Evolutionary conservation across 2,888 invertebrate genomes (phyloP).

Genomic region (Lydus trimaculatus): DNA sequence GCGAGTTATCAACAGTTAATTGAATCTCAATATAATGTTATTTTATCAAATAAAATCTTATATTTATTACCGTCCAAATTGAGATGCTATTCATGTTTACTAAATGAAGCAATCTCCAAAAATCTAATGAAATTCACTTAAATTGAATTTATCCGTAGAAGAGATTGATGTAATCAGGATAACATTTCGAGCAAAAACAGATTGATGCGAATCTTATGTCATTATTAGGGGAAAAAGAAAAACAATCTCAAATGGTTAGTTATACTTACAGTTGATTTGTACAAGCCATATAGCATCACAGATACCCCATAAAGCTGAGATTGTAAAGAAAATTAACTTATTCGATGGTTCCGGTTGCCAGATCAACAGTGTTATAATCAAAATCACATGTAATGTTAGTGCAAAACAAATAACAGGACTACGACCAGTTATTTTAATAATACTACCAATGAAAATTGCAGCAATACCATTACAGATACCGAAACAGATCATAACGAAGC

Average conservation of each 20-base stretch:
- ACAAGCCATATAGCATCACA: constrained; percentile 93
- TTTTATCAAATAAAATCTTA: background rate
- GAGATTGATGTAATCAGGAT: background rate
- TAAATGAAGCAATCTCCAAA: background rate
- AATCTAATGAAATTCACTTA: background rate
- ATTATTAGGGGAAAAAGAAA: too few relatives aligned
- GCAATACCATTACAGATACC: constrained; percentile 89
- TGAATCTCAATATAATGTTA: background rate
- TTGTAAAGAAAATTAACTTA: constrained; percentile 75
- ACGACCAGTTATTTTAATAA: constrained; percentile 82
- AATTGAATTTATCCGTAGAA: background rate
- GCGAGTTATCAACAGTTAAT: background rate
- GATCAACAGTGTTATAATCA: constrained; percentile 71
- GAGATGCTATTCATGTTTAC: background rate
- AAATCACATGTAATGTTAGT: constrained; percentile 72
- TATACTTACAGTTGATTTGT: constrained; percentile 82
- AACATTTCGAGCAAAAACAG: too few relatives aligned
- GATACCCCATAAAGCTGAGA: constrained; percentile 87
- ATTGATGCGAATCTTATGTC: too few relatives aligned
- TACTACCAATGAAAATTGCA: constrained; percentile 79
- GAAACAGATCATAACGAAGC: constrained; percentile 93
- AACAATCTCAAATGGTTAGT: background rate
- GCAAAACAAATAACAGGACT: constrained; percentile 80
- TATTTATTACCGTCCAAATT: background rate
- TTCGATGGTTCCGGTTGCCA: constrained; percentile 78